phyloP scores from a whole-genome alignment of 2,888 invertebrate genomes.

The Hipparchia sbordonii region DNA sequence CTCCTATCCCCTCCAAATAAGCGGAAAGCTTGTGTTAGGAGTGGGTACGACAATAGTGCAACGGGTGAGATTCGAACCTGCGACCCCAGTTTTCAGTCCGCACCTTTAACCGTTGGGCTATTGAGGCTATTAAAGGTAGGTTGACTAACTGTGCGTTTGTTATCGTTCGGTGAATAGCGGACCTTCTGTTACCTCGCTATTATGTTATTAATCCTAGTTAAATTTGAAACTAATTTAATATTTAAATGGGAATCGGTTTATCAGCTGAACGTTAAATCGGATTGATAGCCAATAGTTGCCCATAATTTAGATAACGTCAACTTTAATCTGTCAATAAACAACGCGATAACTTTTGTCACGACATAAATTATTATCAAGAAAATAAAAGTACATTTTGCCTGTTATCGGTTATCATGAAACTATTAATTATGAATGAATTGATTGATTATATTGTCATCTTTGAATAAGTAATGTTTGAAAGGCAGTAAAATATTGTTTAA shows the following conservation, averaged over 20 bases:
- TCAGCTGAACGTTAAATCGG: conserved; percentile 1
- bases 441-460: background rate
- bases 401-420: background rate
- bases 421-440: conserved; percentile 4
- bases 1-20: too few species aligned
- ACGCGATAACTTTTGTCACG: conserved; percentile 11
- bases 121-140: too few species aligned
- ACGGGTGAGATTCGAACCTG: too few species aligned
- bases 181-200: background rate
- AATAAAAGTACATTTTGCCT: conserved; percentile 7
- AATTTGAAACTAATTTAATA: conserved; percentile 12
- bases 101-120: too few species aligned
- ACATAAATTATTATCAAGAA: conserved; percentile 10
- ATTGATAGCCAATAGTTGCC: conserved; percentile 11
- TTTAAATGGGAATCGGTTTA: conserved; percentile 17
- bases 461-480: background rate
- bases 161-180: background rate
- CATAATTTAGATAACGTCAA: conserved; percentile 27
- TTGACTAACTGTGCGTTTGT: too few species aligned
- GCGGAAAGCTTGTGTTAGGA: too few species aligned
- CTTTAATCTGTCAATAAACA: conserved; percentile 19
- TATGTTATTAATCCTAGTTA: background rate
- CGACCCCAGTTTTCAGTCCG: too few species aligned
- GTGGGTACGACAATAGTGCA: too few species aligned
- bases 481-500: background rate